Base-by-base conservation (phyloP, 2,888 invertebrate species). In the Stenchaetothrips biformis region DNA sequence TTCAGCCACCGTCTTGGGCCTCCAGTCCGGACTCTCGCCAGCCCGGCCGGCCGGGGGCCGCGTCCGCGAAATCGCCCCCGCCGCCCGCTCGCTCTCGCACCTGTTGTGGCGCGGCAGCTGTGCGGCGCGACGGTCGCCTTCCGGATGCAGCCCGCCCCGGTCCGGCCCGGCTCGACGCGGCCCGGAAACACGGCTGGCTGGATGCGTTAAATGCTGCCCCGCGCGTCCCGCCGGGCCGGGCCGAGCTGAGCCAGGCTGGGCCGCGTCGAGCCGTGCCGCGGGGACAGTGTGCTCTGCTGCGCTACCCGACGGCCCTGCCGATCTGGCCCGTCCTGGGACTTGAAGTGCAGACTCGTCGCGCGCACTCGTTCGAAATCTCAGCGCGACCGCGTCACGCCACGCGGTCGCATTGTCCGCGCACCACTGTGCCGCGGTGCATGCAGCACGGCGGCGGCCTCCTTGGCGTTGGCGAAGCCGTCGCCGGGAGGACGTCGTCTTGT, bases 151-250 rank as follows among this genome's bases (percentile, higher is more conserved):
- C 67, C 67, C 67, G 67, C 25, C 67, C 25, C 25, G 67, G 59
- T 18, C 59, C 67, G 67, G 18, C 67, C 67, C 67, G 67, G 37
- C 37, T 37, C 37, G 37, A 37, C 37, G 37, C 37, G 37, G 37
- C 25, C 67, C 67, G 67, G 67, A 74, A 74, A 74, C 67, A 74
- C 67, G 67, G 67, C 67, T 74, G 67, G 67, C 67, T 74, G 67
- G 67, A 74, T 74, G 67, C 21, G 67, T 74, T 74, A 74, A 74
- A 74, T 74, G 67, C 67, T 21, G 67, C 67, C 67, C 67, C 67
- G 37, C 67, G 21, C 67, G 21, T 21, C 25, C n/a, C 67, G 53
- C 53, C 67, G 25, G 25, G 21, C 67, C 25, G 1, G 4, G 37
- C 37, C 37, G 37, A 37, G 37, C 37, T 37, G 6, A 16, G 13